Evolutionary conservation across 2,113 vertebrate species (phyloP), one percentile per base, ranked within the genome.

Genomic region (Cottus gobio): DNA sequence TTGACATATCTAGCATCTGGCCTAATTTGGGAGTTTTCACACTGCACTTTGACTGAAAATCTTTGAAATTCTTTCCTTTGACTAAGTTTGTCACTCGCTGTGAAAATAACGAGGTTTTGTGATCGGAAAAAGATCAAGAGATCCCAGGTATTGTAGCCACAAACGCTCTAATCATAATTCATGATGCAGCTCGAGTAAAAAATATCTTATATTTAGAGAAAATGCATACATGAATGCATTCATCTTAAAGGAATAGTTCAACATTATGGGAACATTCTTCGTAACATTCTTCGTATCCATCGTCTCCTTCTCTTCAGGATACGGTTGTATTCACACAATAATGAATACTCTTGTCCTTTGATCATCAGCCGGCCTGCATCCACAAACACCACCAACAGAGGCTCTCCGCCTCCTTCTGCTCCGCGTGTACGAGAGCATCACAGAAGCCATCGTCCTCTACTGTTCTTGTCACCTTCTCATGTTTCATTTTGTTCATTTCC

Each of bases 101-200:
- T 18, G n/a, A 71, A 82, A 73, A 86, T 83, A 85, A 86, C 78
- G 16, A 5, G 78, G 75, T 71, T 77, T 77, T 26, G 30, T 73
- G 13, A 77, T 36, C 15, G 62, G 61, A 66, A 12, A 42, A 77
- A 75, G 61, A 69, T 81, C 31, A 79, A 84, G 12, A 80, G 42
- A 65, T 42, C 61, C 4, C 60, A 83, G 13, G 76, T 60, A 72
- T 13, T 83, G 34, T n/a, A 71, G 71, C 58, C 57, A 77, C 28
- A 71, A 71, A 64, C 36, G 20, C 8, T 77, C 54, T 48, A 22
- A 68, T 71, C 5, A 4, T 54, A 68, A 63, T 28, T 56, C 48
- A 48, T 85, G 71, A 75, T 39, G 75, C 68, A 78, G 80, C 39
- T 72, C 61, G n/a, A 77, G 61, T 56, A 67, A 63, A 74, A 71